phyloP scores from a whole-genome alignment of 2,888 invertebrate species.

The Pemphredon lugubris region DNA sequence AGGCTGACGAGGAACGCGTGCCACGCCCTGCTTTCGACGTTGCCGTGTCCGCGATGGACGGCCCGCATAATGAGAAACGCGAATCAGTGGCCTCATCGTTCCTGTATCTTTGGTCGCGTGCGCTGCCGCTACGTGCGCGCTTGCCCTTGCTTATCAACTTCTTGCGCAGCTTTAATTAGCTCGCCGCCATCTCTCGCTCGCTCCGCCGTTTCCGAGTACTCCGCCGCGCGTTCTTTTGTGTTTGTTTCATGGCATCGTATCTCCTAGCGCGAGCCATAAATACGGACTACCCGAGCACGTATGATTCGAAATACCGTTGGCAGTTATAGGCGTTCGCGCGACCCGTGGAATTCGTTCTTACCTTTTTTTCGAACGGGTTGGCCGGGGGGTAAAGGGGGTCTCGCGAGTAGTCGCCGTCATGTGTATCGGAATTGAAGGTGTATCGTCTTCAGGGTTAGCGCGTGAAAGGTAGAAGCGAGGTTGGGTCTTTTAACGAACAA shows the following conservation, averaged over 20 bases:
- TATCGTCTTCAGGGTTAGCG: too few relatives aligned
- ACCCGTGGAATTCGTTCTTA: background rate
- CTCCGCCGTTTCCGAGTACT: conserved; percentile 9
- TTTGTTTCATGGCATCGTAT: conserved; percentile 9
- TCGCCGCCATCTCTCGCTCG: conserved; percentile 50
- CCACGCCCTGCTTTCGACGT: conserved; percentile 72
- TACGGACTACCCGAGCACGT: background rate
- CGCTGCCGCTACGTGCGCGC: conserved; percentile 35
- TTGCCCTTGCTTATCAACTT: conserved; percentile 50
- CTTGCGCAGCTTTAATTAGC: conserved; percentile 53
- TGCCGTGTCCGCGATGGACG: conserved; percentile 71
- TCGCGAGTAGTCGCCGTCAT: too few relatives aligned
- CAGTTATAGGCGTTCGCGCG: background rate
- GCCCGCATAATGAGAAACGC: conserved; percentile 55
- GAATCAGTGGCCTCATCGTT: conserved; percentile 68
- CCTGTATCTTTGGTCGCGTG: conserved; percentile 48
- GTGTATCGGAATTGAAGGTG: too few relatives aligned
- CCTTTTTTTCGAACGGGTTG: too few relatives aligned
- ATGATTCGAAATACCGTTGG: background rate
- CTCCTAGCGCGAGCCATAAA: conserved; percentile 12
- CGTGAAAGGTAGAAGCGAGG: too few relatives aligned
- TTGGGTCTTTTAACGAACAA: too few relatives aligned
- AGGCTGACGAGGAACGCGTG: conserved; percentile 55
- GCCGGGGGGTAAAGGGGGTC: too few relatives aligned
- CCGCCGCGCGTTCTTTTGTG: conserved; percentile 1